phyloP scores from a whole-genome alignment of 2,797 vertebrate genomes.

The Pseudochromis fuscus region DNA sequence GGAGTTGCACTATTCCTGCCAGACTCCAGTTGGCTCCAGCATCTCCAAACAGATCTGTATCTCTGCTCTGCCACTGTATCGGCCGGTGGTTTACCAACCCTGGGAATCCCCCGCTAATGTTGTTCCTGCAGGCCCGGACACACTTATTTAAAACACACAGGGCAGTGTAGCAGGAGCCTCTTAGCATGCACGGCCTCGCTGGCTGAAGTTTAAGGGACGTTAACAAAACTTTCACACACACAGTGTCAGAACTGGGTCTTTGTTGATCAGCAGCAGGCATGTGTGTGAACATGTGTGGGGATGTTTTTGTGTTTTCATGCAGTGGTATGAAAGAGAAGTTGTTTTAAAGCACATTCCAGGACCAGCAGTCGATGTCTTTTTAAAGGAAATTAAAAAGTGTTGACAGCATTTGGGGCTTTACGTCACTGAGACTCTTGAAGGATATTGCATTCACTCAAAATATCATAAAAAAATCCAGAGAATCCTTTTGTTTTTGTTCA shows the following conservation, averaged over 20 bases:
- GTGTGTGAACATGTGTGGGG: not conserved
- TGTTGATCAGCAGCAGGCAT: not conserved
- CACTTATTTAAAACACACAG: conserved; percentile 21
- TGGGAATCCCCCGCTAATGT: conserved; percentile 52
- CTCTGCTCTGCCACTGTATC: conserved; percentile 22
- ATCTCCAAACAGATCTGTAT: conserved; percentile 62
- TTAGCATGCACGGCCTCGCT: conserved; percentile 12
- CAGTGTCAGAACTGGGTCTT: not conserved
- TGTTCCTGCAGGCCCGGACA: conserved; percentile 32
- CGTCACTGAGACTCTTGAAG: conserved; percentile 33
- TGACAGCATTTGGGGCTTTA: conserved; percentile 15
- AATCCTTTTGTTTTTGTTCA: not conserved
- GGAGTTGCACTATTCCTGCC: conserved; percentile 50
- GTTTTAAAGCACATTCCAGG: conserved; percentile 10
- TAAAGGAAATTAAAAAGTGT: conserved; percentile 40
- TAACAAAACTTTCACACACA: conserved; percentile 5
- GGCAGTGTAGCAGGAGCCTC: conserved; percentile 11
- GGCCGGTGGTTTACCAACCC: conserved; percentile 17
- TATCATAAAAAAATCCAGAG: not conserved
- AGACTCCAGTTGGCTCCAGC: conserved; percentile 40
- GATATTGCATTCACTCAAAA: conserved; percentile 7
- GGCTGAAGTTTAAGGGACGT: too few species aligned
- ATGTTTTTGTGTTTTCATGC: not conserved
- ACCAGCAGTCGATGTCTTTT: conserved; percentile 4
- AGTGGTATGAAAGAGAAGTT: not conserved